Evolutionary conservation across 2,888 invertebrate genomes (phyloP).

Genomic region (Bellardia bayeri): DNA sequence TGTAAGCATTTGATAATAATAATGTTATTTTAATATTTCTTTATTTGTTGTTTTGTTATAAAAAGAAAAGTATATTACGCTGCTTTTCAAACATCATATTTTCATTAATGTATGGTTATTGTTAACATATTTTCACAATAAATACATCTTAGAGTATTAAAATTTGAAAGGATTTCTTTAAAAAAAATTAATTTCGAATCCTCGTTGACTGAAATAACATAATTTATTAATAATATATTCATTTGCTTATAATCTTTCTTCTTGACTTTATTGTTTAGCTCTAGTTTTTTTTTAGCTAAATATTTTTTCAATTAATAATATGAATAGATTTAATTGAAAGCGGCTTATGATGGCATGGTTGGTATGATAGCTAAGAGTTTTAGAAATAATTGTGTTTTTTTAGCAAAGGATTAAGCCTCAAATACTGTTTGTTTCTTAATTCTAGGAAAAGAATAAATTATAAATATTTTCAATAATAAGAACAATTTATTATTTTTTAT

Average conservation of each 20-base stretch:
- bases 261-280: slow-evolving; percentile 62
- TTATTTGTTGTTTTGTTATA: slow-evolving; percentile 38
- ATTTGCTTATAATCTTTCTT: slow-evolving; percentile 5
- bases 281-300: slow-evolving; percentile 8
- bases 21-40: slow-evolving; percentile 35
- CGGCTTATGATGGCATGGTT: not conserved
- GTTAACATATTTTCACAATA: slow-evolving; percentile 58
- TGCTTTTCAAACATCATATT: not conserved
- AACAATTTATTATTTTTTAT: too few species aligned
- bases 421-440: not conserved
- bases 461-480: not conserved
- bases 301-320: slow-evolving; percentile 13
- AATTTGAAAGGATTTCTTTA: not conserved
- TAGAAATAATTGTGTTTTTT: not conserved
- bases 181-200: not conserved
- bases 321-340: slow-evolving; percentile 14
- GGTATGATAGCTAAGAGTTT: not conserved
- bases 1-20: not conserved
- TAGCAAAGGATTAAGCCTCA: not conserved
- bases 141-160: slow-evolving; percentile 53
- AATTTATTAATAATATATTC: slow-evolving; percentile 43
- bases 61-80: slow-evolving; percentile 20
- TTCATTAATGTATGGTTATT: slow-evolving; percentile 29
- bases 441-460: not conserved
- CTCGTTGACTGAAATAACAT: slow-evolving; percentile 47